Base-by-base conservation (phyloP, 1,140 invertebrate genomes). In the Lucilia cuprina region DNA sequence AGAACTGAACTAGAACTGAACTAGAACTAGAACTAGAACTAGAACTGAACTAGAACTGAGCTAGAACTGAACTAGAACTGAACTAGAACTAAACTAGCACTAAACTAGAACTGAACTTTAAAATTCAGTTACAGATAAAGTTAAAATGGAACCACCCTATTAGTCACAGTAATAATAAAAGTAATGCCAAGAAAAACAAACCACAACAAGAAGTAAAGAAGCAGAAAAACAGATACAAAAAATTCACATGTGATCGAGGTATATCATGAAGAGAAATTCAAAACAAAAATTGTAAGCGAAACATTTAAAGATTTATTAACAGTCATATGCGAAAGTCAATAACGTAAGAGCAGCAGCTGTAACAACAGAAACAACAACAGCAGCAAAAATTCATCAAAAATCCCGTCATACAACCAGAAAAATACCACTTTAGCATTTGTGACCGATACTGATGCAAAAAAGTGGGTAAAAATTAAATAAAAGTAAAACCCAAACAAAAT, bases 361-460 rank as follows among this genome's bases (percentile, higher is more conserved):
- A n/a, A n/a, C n/a, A n/a, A n/a, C 9, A 65, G 19, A 12, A 21
- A 65, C 10, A 65, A 70, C n/a, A 70, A 70, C 19, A 70, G n/a
- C 8, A 8, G n/a, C 19, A 70, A 70, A 70, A 70, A n/a, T 5
- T n/a, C 65, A 70, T 8, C 65, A 70, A 21, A 21, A 70, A 70
- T 70, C 65, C 65, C n/a, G 65, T 70, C 65, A 70, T 21, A 70
- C 65, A 70, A 70, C 65, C 65, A 70, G 65, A 70, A 70, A 70
- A 70, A 70, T 70, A 21, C 14, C 3, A 70, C n/a, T 70, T 70
- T 70, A 70, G 19, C 65, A 70, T 70, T 70, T 70, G 3, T 19
- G 65, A 70, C n/a, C 19, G 65, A 19, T 70, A 70, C 65, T 5
- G 65, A 21, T 70, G 65, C 65, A 21, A 70, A 70, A 19, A 70